A percentile compares a stretch with the other conserved stretches of the same genome.
phyloP scores from a whole-genome alignment of 2,888 invertebrate species.

The Drosophila ezoana region DNA sequence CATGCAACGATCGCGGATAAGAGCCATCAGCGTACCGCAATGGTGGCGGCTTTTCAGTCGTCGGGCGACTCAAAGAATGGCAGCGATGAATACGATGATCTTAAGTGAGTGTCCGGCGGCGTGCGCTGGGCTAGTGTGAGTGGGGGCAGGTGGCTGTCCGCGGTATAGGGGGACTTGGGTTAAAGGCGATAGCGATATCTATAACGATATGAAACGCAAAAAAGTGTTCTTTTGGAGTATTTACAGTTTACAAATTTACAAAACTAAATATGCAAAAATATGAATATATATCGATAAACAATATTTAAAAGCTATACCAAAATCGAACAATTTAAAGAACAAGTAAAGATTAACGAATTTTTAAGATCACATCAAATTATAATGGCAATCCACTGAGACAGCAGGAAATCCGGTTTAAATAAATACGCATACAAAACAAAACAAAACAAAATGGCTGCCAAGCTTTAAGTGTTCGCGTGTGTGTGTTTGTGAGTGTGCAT shows the following conservation, averaged over 20 bases:
- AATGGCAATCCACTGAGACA: constrained; percentile 39
- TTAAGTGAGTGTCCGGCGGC: constrained; percentile 72
- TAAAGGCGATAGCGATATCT: background rate
- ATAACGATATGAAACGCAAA: constrained; percentile 43
- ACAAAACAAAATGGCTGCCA: constrained; percentile 49
- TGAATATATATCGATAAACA: constrained; percentile 33
- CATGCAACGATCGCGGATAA: constrained; percentile 53
- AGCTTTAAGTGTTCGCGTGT: constrained; percentile 42
- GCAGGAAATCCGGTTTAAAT: constrained; percentile 27
- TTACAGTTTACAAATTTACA: constrained; percentile 82
- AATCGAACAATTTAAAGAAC: constrained; percentile 15
- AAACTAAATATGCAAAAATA: constrained; percentile 49
- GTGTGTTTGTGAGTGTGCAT: constrained; percentile 30
- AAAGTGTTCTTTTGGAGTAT: constrained; percentile 77
- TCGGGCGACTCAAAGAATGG: constrained; percentile 84
- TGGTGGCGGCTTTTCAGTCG: constrained; percentile 82
- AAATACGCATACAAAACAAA: constrained; percentile 5
- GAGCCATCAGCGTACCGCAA: constrained; percentile 71
- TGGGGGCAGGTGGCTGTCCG: background rate
- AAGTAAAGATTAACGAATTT: constrained; percentile 54
- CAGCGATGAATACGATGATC: constrained; percentile 84
- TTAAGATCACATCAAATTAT: constrained; percentile 41
- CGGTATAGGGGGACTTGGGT: background rate
- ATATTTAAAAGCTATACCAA: constrained; percentile 32
- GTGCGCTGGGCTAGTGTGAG: constrained; percentile 8